Percentiles rank a stretch among this genome's conserved stretches.
These are phyloP conservation scores for Muntiacus muntjak DNA, from an alignment of 2,113 vertebrate genomes.

Conservation along the genomic window DNA sequence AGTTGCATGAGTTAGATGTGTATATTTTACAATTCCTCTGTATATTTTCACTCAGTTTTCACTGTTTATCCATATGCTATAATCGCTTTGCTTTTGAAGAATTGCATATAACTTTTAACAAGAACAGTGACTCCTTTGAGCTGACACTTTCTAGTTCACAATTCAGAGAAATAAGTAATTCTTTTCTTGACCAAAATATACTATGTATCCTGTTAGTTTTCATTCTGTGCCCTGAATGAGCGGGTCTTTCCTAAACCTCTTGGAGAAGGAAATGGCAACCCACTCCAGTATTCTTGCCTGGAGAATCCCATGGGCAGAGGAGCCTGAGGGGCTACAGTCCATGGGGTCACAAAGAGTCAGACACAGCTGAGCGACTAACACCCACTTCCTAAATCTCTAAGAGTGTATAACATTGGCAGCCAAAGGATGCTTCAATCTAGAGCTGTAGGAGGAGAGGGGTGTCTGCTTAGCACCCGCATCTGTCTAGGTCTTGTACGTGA, in stretches of 20 bases:
- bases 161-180: background rate
- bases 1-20: background rate
- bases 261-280: background rate
- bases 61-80: background rate
- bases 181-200: background rate
- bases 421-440: background rate
- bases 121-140: background rate
- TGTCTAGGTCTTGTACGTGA: background rate
- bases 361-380: background rate
- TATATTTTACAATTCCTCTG: background rate
- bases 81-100: background rate
- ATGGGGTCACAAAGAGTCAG: background rate
- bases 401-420: background rate
- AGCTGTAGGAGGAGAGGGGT: background rate
- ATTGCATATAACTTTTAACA: background rate
- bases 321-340: background rate
- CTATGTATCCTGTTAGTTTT: background rate
- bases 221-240: background rate
- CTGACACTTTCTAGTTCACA: background rate
- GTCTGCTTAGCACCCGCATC: background rate
- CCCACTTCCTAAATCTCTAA: background rate
- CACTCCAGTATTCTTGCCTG: background rate
- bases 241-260: background rate
- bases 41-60: background rate
- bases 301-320: background rate